Base-by-base conservation (phyloP, 1,140 invertebrate species). In the Polypedilum pembai region DNA sequence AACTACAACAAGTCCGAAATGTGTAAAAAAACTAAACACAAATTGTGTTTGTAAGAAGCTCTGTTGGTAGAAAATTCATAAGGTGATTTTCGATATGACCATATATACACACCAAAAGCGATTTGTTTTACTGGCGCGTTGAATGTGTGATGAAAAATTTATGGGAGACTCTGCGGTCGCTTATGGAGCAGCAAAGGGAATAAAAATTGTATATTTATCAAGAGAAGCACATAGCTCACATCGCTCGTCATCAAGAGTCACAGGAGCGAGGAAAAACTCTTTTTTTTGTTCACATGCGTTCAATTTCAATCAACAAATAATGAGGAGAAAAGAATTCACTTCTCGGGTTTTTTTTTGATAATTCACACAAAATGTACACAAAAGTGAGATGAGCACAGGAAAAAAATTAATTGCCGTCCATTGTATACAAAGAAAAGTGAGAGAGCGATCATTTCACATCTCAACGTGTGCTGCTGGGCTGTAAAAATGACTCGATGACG, bases 281-380 rank as follows among this genome's bases (percentile, higher is more conserved):
- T 56, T 56, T 56, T n/a, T 56, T n/a, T 56, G 45, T 56, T 15
- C 45, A 56, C 45, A 56, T 56, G 12, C 45, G 45, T 56, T 56
- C 45, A 56, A 56, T 56, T 56, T 56, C 45, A 56, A 56, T 56
- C 45, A 56, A 56, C 45, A 56, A 56, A 56, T 56, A 56, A 56
- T 56, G 45, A 12, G 45, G 41, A 45, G 45, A 4, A 56, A 56
- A 56, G 45, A 56, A 56, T 56, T 45, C 41, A 45, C 15, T 56
- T n/a, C n/a, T n/a, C 45, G 15, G n/a, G n/a, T n/a, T n/a, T 56
- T 56, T 56, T 45, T 56, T 56, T 56, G 45, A 56, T 56, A 56
- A 56, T 56, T 56, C 45, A 33, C 5, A 33, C 24, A 56, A 56
- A 56, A 56, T 56, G 45, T 56, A 56, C 45, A 56, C 45, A 56